Conservation (phyloP, 1,140 invertebrate species). For the Scaptomyza pallida region DNA sequence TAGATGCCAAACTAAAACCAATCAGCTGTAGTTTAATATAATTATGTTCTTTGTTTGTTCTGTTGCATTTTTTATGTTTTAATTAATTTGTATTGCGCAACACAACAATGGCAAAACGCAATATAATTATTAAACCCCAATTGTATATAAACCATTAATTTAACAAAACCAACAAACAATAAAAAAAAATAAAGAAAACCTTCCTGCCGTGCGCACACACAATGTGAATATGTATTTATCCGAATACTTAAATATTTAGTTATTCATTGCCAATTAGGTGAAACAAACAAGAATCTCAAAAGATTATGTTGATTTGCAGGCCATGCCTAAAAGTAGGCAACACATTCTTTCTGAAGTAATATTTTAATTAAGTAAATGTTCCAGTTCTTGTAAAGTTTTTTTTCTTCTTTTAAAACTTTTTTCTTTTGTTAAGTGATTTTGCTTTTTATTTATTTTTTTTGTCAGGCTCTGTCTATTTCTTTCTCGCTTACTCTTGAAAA, state of each 20-base stretch:
- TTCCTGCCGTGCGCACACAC: slow-evolving; percentile 73
- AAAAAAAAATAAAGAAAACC: slow-evolving; percentile 56
- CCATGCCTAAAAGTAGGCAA: slow-evolving; percentile 59
- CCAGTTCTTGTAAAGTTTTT: not conserved
- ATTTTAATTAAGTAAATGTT: not conserved
- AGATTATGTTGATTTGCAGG: not conserved
- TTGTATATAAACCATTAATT: slow-evolving; percentile 24
- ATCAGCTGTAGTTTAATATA: not conserved
- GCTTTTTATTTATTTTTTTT: slow-evolving; percentile 16
- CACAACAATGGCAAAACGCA: slow-evolving; percentile 25
- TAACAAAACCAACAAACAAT: slow-evolving; percentile 36
- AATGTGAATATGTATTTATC: slow-evolving; percentile 7
- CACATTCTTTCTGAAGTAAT: slow-evolving; percentile 7
- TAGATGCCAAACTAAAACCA: slow-evolving; percentile 5
- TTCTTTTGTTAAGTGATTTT: slow-evolving; percentile 4
- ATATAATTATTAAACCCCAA: slow-evolving; percentile 32
- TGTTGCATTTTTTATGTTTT: slow-evolving; percentile 31
- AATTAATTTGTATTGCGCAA: slow-evolving; percentile 25
- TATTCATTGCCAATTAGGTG: slow-evolving; percentile 33
- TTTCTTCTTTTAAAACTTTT: not conserved
- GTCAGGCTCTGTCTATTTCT: slow-evolving; percentile 33
- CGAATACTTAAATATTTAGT: slow-evolving; percentile 13
- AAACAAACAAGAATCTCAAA: slow-evolving; percentile 16
- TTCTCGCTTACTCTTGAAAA: slow-evolving; percentile 20
- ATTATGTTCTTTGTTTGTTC: slow-evolving; percentile 5